Conservation (phyloP, 2,888 invertebrate species). For the Cordylochernes scorpioides region DNA sequence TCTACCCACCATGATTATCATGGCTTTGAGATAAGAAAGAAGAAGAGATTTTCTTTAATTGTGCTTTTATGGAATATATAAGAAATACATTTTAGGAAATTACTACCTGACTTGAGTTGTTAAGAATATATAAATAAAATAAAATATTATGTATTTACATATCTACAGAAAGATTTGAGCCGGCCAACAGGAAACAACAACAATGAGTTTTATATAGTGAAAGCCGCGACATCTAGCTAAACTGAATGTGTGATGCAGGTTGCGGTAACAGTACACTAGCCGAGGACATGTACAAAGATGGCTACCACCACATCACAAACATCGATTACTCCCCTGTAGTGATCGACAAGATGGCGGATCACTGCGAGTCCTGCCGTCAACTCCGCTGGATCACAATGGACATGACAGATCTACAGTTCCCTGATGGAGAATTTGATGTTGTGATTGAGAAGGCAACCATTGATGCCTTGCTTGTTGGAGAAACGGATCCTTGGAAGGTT, state of each 20-base stretch:
- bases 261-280: constrained; percentile 25
- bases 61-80: too few relatives aligned
- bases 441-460: constrained; percentile 26
- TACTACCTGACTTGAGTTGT: too few relatives aligned
- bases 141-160: too few relatives aligned
- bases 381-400: constrained; percentile 25
- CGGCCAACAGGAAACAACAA: too few relatives aligned
- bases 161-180: too few relatives aligned
- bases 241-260: constrained; percentile 17
- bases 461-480: constrained; percentile 24
- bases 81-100: too few relatives aligned
- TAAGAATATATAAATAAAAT: too few relatives aligned
- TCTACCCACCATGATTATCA: too few relatives aligned
- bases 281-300: constrained; percentile 22
- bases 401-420: constrained; percentile 19
- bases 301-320: constrained; percentile 22
- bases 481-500: constrained; percentile 21
- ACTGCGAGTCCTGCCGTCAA: constrained; percentile 16
- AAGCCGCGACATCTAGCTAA: neutral
- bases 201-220: too few relatives aligned
- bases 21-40: too few relatives aligned
- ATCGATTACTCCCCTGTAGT: constrained; percentile 24
- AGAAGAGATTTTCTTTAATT: too few relatives aligned
- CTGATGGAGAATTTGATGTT: constrained; percentile 21
- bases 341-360: constrained; percentile 20